Percentiles rank a stretch among this genome's conserved stretches.
phyloP scores from a whole-genome alignment of 1,140 invertebrate species.

The Hyphantria cunea region DNA sequence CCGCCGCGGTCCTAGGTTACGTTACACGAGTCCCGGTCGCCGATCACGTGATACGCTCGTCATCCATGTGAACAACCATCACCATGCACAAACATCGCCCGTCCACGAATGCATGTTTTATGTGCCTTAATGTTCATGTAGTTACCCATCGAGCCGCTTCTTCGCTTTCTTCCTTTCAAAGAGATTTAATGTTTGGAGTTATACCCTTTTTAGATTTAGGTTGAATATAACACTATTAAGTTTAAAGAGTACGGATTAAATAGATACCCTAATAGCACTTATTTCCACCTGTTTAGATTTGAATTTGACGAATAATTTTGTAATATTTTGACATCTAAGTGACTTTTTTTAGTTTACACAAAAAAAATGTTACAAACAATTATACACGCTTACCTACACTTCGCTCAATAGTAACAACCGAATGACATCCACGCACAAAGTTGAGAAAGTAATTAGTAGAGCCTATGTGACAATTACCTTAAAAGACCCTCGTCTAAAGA shows the following conservation, averaged over 20 bases:
- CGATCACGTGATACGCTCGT: constrained; percentile 6
- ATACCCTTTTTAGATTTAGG: constrained; percentile 28
- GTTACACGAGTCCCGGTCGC: constrained; percentile 5
- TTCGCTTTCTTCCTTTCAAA: constrained; percentile 58
- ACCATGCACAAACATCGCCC: constrained; percentile 65
- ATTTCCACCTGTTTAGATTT: too few relatives aligned
- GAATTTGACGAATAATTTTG: too few relatives aligned
- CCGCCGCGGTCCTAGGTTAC: constrained; percentile 23
- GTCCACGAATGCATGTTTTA: constrained; percentile 63
- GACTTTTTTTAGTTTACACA: too few relatives aligned
- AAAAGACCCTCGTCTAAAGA: too few relatives aligned
- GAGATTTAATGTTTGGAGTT: constrained; percentile 31
- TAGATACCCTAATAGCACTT: too few relatives aligned
- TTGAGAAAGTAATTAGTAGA: too few relatives aligned
- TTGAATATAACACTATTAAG: constrained; percentile 2
- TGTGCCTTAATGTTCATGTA: constrained; percentile 60
- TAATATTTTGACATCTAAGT: too few relatives aligned
- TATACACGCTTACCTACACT: too few relatives aligned
- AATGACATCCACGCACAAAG: too few relatives aligned
- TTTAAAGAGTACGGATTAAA: neutral
- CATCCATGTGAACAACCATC: constrained; percentile 67
- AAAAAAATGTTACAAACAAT: too few relatives aligned
- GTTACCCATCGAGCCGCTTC: constrained; percentile 65
- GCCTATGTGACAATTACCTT: too few relatives aligned
- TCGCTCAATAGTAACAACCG: too few relatives aligned